Evolutionary conservation across 2,888 invertebrate genomes (phyloP), one percentile per base, ranked within the genome.

Genomic region (Allolobophora icterica): DNA sequence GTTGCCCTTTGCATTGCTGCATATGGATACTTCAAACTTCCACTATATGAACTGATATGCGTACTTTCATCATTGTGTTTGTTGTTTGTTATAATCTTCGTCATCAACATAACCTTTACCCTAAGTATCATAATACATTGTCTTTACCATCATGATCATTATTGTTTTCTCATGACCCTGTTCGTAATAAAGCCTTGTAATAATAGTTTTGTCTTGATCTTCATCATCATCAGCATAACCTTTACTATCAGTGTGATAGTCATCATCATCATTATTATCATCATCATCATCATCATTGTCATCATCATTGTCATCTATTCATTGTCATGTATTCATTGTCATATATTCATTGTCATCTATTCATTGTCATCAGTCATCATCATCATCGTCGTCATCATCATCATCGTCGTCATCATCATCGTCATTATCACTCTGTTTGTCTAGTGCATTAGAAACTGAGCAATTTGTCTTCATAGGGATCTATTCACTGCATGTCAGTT

Each of bases 401-500:
- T 52, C 52, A 52, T 19, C 52, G 15, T 52, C 52, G 15, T 52
- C 21, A 19, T 52, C 52, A 19, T 52, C 15, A 52, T 45, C 19
- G 15, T 45, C 45, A 45, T 45, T 11, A 11, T 8, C 71, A 71
- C 8, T 71, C 17, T 71, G n/a, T 13, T 71, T 71, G 52, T 52
- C 52, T 52, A 24, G 1, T 24, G 24, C 24, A 24, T 52, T 24
- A 52, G 24, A 13, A 24, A 52, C 24, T 6, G 2, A 24, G 21
- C 11, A 1, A 4, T 24, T 24, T 89, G 3, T 45, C 38, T 30
- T n/a, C 91, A 6, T 91, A 94, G 96, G 96, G 42, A 95, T 94
- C 30, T 97, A 99, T 93, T 96, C 98, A 84, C 96, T 98, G 92
- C 97, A 97, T 92, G 99, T 99, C 15, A 96, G 97, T 94, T 99